A percentile compares a stretch with the other conserved stretches of the same genome.
phyloP scores from a whole-genome alignment of 1,140 invertebrate genomes.

The Papilio machaon region DNA sequence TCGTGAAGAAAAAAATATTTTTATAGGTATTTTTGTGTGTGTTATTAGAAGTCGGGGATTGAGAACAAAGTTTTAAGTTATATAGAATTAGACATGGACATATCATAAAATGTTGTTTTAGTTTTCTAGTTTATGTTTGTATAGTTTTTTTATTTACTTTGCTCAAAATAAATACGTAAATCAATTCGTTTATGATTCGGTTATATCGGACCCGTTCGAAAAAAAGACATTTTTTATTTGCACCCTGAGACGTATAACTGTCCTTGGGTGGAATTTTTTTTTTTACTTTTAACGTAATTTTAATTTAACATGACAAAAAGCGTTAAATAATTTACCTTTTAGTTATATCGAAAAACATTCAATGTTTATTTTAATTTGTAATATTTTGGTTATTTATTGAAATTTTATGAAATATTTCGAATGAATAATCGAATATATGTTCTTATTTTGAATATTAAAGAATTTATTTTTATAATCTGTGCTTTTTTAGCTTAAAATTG shows the following conservation, averaged over 20 bases:
- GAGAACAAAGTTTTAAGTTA: not conserved
- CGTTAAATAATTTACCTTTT: too few species aligned
- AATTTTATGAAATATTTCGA: not conserved
- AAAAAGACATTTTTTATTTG: not conserved
- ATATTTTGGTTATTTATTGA: not conserved
- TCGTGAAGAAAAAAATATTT: not conserved
- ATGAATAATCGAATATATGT: not conserved
- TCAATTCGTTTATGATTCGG: not conserved
- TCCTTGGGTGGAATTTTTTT: not conserved
- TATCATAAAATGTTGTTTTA: constrained; percentile 25
- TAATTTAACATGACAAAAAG: not conserved
- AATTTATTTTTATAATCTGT: constrained; percentile 14
- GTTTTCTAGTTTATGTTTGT: constrained; percentile 6
- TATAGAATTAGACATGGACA: constrained; percentile 27
- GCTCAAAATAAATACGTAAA: constrained; percentile 27
- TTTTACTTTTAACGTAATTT: not conserved
- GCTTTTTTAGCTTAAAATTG: not conserved
- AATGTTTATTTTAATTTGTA: too few species aligned
- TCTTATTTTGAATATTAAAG: not conserved
- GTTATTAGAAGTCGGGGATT: not conserved
- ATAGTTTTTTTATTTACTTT: constrained; percentile 13
- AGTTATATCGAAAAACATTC: too few species aligned
- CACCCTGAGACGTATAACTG: too few species aligned
- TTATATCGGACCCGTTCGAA: too few species aligned
- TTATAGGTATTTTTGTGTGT: not conserved